Conservation (phyloP, 2,797 vertebrate species). For the Pampus argenteus region DNA sequence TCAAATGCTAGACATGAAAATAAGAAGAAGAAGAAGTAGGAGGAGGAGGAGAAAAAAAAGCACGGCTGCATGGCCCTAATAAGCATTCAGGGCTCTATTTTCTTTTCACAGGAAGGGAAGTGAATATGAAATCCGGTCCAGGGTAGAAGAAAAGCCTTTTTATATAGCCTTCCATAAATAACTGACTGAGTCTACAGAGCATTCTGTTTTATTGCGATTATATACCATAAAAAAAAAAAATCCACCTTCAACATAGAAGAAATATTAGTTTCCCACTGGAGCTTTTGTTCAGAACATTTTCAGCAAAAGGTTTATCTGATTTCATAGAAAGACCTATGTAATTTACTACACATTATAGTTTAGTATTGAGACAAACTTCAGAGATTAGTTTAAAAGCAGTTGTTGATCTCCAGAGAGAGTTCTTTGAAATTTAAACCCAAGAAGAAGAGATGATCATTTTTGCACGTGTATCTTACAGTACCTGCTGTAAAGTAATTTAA, state of each 20-base stretch:
- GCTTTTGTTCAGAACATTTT: not conserved
- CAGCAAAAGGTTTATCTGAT: not conserved
- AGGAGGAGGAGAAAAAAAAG: not conserved
- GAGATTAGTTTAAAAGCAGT: too few relatives aligned
- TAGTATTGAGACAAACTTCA: too few relatives aligned
- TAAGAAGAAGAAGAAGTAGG: not conserved
- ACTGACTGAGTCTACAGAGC: conserved; percentile 27
- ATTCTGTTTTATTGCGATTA: conserved; percentile 34
- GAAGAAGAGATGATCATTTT: not conserved
- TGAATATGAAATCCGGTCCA: conserved; percentile 59
- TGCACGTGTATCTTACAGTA: too few relatives aligned
- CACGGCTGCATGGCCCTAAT: not conserved
- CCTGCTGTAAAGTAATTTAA: too few relatives aligned
- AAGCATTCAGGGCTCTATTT: conserved; percentile 50
- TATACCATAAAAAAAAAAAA: conserved; percentile 5
- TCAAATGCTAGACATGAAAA: conserved; percentile 4
- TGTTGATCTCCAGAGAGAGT: not conserved
- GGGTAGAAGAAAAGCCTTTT: conserved; percentile 46
- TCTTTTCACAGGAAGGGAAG: conserved; percentile 62
- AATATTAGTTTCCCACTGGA: not conserved
- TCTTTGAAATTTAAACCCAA: not conserved
- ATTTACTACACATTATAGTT: too few relatives aligned
- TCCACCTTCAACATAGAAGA: not conserved
- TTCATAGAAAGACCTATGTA: not conserved
- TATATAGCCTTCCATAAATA: conserved; percentile 48